These are phyloP conservation scores for Periphyllus acericola DNA, from an alignment of 2,888 invertebrate species.

Conservation along the genomic window DNA sequence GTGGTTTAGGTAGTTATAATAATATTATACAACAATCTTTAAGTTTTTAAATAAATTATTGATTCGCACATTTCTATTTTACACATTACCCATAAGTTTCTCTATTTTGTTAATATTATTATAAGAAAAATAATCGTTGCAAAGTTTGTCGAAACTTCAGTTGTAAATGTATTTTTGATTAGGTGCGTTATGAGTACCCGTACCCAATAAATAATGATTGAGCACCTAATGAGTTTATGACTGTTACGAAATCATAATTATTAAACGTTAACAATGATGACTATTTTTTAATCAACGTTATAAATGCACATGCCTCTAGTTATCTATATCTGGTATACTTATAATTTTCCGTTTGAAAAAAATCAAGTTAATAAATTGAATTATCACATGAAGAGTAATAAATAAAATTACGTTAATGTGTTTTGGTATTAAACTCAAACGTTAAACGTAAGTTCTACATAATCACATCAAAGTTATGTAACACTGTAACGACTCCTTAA, in stretches of 20 bases:
- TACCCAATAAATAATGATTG: no score
- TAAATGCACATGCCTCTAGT: not conserved
- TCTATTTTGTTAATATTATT: not conserved
- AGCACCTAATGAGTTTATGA: not conserved
- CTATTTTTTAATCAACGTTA: not conserved
- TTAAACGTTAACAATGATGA: not conserved
- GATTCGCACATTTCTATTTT: no score
- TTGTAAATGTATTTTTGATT: not conserved
- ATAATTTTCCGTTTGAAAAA: not conserved
- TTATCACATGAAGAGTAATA: not conserved
- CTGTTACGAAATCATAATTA: not conserved
- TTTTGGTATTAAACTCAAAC: not conserved
- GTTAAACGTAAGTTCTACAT: not conserved
- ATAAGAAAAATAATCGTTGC: no score
- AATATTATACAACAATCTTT: no score
- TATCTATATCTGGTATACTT: no score
- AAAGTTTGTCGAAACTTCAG: not conserved
- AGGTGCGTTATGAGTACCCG: not conserved
- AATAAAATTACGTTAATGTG: not conserved
- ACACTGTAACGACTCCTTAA: not conserved
- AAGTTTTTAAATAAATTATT: no score
- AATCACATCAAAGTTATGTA: not conserved
- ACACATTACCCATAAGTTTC: no score
- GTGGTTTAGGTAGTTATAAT: no score
- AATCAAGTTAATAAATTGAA: not conserved